Evolutionary conservation across 2,113 vertebrate genomes (phyloP), one percentile per base, ranked within the genome.

Genomic region (Neofelis nebulosa): DNA sequence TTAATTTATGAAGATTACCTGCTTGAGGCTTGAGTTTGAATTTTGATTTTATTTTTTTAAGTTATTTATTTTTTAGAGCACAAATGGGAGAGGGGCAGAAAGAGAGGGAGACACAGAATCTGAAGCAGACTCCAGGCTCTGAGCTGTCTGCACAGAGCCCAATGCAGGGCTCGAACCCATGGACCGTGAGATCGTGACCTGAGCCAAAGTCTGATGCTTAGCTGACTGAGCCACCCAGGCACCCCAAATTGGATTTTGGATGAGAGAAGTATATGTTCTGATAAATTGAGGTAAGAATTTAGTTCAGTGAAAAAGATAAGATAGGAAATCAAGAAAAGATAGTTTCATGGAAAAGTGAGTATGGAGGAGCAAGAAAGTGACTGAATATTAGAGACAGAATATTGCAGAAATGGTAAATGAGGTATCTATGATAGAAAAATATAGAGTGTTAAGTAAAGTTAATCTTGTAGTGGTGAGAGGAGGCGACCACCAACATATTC

Each of bases 211-310:
- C 21, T 9, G 57, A 61, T 23, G 57, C 57, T 61, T 61, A 61
- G 23, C 57, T 0, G 18, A 61, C 57, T 61, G 21, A 61, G 2
- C 57, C 57, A 61, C 7, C 55, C 57, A 61, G 21, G 7, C 21
- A 23, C 57, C 21, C 57, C 71, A 52, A 85, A 86, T 81, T 85
- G 4, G 33, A 79, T 82, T 97, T 95, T 96, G 65, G 93, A 79
- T 78, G 52, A 96, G 36, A 95, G n/a, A 82, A 86, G 68, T 91
- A 93, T 96, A 66, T 80, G 36, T 57, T 94, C 38, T 93, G 27
- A 91, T 79, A 73, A 96, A 57, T 8, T 57, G 83, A 92, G 50
- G 21, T 84, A 57, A 80, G 71, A 90, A 66, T 65, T 76, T 6
- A 31, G 65, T 89, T 23, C n/a, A 82, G 45, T 93, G 66, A 61